A percentile compares a stretch with the other conserved stretches of the same genome.
Evolutionary conservation across 2,888 invertebrate species (phyloP).

Genomic region (Esperia sulphurella): DNA sequence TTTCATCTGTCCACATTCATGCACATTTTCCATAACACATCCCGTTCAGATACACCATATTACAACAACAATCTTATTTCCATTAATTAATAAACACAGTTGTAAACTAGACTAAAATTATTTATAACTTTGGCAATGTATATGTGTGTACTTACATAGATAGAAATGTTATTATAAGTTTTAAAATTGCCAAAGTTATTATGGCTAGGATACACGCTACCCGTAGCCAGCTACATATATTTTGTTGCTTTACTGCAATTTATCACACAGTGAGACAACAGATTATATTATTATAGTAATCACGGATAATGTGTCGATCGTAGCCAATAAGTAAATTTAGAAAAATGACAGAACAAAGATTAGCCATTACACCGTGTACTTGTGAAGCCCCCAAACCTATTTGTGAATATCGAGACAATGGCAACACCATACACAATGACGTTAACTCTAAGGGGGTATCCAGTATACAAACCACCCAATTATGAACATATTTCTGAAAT

Average conservation of each 20-base stretch:
- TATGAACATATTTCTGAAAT: slow-evolving; percentile 28
- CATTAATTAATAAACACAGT: slow-evolving; percentile 53
- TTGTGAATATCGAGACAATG: slow-evolving; percentile 65
- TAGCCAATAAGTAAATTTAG: slow-evolving; percentile 25
- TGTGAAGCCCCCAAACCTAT: slow-evolving; percentile 70
- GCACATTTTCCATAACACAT: slow-evolving; percentile 73
- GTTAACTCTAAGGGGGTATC: slow-evolving; percentile 36
- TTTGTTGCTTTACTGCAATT: no score
- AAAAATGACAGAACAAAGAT: slow-evolving; percentile 67
- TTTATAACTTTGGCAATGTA: slow-evolving; percentile 16
- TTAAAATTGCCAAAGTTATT: slow-evolving; percentile 26
- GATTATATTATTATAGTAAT: no score
- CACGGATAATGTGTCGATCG: background rate
- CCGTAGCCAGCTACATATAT: no score
- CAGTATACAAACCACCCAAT: slow-evolving; percentile 42
- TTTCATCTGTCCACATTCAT: slow-evolving; percentile 39
- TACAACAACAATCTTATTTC: slow-evolving; percentile 43
- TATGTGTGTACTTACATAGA: background rate
- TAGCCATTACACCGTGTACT: slow-evolving; percentile 71
- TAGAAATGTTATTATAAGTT: background rate
- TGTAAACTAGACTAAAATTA: slow-evolving; percentile 24
- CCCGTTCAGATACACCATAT: slow-evolving; percentile 61
- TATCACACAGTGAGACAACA: no score
- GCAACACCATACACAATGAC: slow-evolving; percentile 67
- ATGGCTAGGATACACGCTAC: background rate